Conservation (phyloP, 2,888 invertebrate genomes). For the Lysandra coridon region DNA sequence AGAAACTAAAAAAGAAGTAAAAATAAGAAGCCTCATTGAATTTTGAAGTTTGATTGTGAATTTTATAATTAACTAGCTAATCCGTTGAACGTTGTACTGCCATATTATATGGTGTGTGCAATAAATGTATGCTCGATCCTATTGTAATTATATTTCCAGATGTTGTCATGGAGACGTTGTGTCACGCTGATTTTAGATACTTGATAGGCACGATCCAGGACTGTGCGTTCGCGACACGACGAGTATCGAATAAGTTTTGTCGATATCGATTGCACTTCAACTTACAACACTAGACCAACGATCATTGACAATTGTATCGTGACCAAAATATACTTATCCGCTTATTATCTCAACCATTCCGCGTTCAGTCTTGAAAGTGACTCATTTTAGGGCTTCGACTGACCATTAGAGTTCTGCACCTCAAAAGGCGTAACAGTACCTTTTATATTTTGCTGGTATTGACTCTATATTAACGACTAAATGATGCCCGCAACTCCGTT, state of each 20-base stretch:
- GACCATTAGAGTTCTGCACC: background rate
- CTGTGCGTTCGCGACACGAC: too few species aligned
- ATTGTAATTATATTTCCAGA: too few species aligned
- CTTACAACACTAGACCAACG: slow-evolving; percentile 63
- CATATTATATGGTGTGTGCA: too few species aligned
- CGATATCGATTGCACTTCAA: slow-evolving; percentile 38
- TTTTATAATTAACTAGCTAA: too few species aligned
- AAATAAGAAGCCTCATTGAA: too few species aligned
- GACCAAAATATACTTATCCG: slow-evolving; percentile 79
- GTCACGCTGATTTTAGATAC: too few species aligned
- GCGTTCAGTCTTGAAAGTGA: slow-evolving; percentile 71
- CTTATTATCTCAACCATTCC: slow-evolving; percentile 80
- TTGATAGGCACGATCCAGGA: background rate
- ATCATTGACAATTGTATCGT: slow-evolving; percentile 80
- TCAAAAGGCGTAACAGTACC: background rate
- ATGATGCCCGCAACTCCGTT: too few species aligned
- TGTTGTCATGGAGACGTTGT: too few species aligned
- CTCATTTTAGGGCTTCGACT: slow-evolving; percentile 64
- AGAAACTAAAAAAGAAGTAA: too few species aligned
- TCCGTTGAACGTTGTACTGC: too few species aligned
- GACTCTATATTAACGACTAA: background rate
- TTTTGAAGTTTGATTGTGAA: too few species aligned
- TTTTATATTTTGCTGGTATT: background rate
- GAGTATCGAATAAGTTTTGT: slow-evolving; percentile 23
- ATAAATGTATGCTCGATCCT: too few species aligned